phyloP scores from a whole-genome alignment of 2,888 invertebrate genomes.

The Zele albiditarsus region DNA sequence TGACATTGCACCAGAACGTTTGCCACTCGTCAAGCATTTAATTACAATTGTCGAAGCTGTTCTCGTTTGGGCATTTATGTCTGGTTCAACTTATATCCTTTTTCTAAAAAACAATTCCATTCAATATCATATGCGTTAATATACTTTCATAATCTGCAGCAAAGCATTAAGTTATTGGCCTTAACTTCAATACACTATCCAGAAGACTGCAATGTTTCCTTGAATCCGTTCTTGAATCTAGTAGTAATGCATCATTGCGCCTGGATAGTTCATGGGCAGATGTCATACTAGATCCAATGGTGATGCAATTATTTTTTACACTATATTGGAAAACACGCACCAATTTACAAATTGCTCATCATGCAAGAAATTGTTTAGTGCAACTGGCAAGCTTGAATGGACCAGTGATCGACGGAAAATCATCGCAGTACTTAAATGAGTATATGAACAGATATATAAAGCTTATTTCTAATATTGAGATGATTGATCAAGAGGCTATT shows the following conservation, averaged over 20 bases:
- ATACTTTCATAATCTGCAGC: conserved; percentile 34
- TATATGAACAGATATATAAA: conserved; percentile 79
- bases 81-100: conserved; percentile 76
- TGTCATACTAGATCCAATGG: conserved; percentile 82
- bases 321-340: conserved; percentile 87
- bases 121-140: conserved; percentile 12
- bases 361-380: conserved; percentile 86
- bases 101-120: conserved; percentile 51
- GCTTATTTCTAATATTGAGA: conserved; percentile 76
- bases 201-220: conserved; percentile 83
- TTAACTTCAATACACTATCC: conserved; percentile 74
- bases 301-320: conserved; percentile 87
- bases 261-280: conserved; percentile 83
- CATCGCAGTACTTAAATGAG: conserved; percentile 76
- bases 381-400: conserved; percentile 85
- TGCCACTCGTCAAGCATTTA: conserved; percentile 80
- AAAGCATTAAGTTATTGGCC: conserved; percentile 37
- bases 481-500: conserved; percentile 80
- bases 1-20: conserved; percentile 74
- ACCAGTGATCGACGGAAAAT: conserved; percentile 74
- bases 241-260: conserved; percentile 77
- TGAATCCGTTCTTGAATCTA: conserved; percentile 80
- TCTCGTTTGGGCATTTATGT: conserved; percentile 86
- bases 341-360: conserved; percentile 83
- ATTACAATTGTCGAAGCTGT: conserved; percentile 86